Conservation (phyloP, 2,797 vertebrate genomes). For the Carapus acus region DNA sequence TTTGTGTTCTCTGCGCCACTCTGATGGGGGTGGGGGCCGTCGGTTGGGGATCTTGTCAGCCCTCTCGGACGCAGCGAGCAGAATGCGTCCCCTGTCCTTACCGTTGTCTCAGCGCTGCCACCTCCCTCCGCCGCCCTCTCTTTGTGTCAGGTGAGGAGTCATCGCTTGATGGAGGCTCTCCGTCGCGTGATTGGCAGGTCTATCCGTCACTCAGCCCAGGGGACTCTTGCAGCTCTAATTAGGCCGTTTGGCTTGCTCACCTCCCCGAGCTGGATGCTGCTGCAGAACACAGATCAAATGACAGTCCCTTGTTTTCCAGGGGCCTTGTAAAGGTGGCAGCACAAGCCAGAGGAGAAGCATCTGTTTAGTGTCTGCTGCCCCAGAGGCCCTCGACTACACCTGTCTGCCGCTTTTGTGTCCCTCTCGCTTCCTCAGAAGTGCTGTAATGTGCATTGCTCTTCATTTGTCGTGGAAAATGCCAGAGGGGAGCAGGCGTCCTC, state of each 20-base stretch:
- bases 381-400: constrained; percentile 62
- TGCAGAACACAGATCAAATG: constrained; percentile 67
- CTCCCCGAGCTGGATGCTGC: constrained; percentile 68
- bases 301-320: constrained; percentile 62
- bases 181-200: constrained; percentile 70
- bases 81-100: constrained; percentile 35
- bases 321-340: constrained; percentile 67
- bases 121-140: constrained; percentile 32
- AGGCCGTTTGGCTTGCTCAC: constrained; percentile 70
- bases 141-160: constrained; percentile 69
- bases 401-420: constrained; percentile 57
- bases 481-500: constrained; percentile 55
- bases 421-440: constrained; percentile 40
- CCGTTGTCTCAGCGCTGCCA: constrained; percentile 33
- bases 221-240: constrained; percentile 72
- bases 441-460: constrained; percentile 57
- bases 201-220: constrained; percentile 74
- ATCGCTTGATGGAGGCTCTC: constrained; percentile 57
- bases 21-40: too few species aligned
- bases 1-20: constrained; percentile 49
- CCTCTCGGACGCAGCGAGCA: constrained; percentile 26
- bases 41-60: constrained; percentile 39
- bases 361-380: constrained; percentile 61
- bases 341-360: constrained; percentile 63
- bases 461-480: constrained; percentile 59